These are phyloP conservation scores for Conistra vaccinii DNA, from an alignment of 2,888 invertebrate genomes.

Conservation along the genomic window DNA sequence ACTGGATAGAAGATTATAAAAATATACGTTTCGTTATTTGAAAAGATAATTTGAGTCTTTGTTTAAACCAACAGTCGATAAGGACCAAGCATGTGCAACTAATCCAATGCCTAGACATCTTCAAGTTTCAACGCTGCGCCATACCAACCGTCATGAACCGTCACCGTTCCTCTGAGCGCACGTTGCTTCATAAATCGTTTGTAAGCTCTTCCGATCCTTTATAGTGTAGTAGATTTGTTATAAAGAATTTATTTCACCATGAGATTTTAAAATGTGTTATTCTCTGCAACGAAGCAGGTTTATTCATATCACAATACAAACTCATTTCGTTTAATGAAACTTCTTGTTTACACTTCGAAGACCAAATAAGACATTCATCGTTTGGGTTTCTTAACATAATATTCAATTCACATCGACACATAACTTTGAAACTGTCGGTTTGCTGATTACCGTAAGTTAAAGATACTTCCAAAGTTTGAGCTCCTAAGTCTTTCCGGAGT, in stretches of 20 bases:
- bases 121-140: background rate
- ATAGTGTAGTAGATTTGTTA: constrained; percentile 9
- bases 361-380: background rate
- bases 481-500: constrained; percentile 3
- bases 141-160: constrained; percentile 8
- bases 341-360: constrained; percentile 20
- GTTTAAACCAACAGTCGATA: background rate
- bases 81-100: constrained; percentile 8
- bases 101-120: constrained; percentile 18
- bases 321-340: background rate
- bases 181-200: constrained; percentile 36
- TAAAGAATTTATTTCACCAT: constrained; percentile 19
- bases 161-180: background rate
- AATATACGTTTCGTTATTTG: background rate
- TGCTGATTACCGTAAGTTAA: constrained; percentile 19
- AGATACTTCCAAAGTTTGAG: constrained; percentile 34
- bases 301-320: background rate
- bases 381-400: constrained; percentile 29
- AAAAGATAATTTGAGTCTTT: background rate
- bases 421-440: constrained; percentile 16
- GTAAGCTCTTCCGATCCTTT: constrained; percentile 29
- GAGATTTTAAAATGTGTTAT: background rate
- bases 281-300: background rate
- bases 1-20: background rate
- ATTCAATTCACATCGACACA: constrained; percentile 18